phyloP scores from a whole-genome alignment of 2,797 vertebrate species.

The Channa striata region DNA sequence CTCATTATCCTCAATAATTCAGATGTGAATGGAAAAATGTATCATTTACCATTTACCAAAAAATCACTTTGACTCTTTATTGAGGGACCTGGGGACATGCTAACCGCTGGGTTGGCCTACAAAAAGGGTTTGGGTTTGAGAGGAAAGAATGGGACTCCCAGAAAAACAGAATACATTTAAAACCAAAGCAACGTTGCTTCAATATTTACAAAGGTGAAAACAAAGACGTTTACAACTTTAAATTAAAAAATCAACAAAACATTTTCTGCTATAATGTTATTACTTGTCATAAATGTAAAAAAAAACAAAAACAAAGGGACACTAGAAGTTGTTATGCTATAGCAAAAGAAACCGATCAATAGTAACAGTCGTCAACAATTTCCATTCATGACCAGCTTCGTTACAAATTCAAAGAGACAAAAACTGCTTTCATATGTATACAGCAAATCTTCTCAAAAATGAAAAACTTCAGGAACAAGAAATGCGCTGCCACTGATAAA shows the following conservation, averaged over 20 bases:
- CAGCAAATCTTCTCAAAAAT: slow-evolving; percentile 12
- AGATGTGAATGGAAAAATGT: no score
- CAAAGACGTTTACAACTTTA: slow-evolving; percentile 33
- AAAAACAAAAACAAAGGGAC: slow-evolving; percentile 17
- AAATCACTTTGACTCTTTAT: no score
- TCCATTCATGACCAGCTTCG: not conserved
- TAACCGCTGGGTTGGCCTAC: no score
- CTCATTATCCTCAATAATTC: no score
- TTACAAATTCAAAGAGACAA: slow-evolving; percentile 30
- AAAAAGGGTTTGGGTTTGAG: no score
- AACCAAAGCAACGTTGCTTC: not conserved
- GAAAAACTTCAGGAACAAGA: slow-evolving; percentile 18
- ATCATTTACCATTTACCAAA: no score
- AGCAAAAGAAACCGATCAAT: slow-evolving; percentile 5
- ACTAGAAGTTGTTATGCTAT: slow-evolving; percentile 3
- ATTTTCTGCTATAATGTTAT: slow-evolving; percentile 42
- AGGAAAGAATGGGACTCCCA: not conserved
- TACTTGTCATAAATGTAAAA: slow-evolving; percentile 60
- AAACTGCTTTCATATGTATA: slow-evolving; percentile 59
- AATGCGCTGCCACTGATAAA: slow-evolving; percentile 13
- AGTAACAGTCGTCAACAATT: slow-evolving; percentile 5
- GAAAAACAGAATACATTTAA: not conserved
- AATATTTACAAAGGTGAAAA: slow-evolving; percentile 2
- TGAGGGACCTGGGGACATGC: no score
- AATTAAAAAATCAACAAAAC: slow-evolving; percentile 32